Percentiles rank a stretch among this genome's conserved stretches.
These are phyloP conservation scores for Erpobdella octoculata DNA, from an alignment of 2,888 invertebrate genomes.

Conservation along the genomic window DNA sequence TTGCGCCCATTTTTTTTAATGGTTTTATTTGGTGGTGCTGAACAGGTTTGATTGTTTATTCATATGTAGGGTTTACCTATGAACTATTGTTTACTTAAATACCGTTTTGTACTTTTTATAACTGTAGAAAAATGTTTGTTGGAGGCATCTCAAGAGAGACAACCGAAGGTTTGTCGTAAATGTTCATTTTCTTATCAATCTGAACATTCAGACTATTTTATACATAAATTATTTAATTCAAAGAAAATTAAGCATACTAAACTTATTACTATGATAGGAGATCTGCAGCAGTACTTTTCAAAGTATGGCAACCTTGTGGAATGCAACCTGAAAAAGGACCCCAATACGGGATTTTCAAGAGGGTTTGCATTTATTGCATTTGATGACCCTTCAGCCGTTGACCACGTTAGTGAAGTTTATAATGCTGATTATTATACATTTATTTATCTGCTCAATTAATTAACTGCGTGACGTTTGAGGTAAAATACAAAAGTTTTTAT, in stretches of 20 bases:
- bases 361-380: slow-evolving; percentile 29
- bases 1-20: no score
- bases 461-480: not conserved
- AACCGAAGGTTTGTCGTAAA: slow-evolving; percentile 22
- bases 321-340: slow-evolving; percentile 27
- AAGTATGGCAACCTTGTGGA: slow-evolving; percentile 27
- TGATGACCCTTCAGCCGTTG: slow-evolving; percentile 26
- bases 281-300: slow-evolving; percentile 28
- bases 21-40: no score
- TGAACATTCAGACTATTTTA: not conserved
- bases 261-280: slow-evolving; percentile 17
- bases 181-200: not conserved
- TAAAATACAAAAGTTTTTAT: not conserved
- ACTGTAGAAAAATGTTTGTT: slow-evolving; percentile 29
- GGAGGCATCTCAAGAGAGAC: slow-evolving; percentile 27
- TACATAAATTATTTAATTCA: no score
- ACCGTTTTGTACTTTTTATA: not conserved
- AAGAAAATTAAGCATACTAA: not conserved
- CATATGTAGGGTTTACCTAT: no score
- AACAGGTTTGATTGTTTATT: no score
- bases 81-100: no score
- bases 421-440: not conserved
- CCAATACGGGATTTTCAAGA: slow-evolving; percentile 26
- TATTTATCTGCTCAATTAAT: not conserved
- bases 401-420: slow-evolving; percentile 9